These are phyloP conservation scores for Sternarchorhynchus goeldii DNA, from an alignment of 2,797 vertebrate genomes.

Conservation along the genomic window DNA sequence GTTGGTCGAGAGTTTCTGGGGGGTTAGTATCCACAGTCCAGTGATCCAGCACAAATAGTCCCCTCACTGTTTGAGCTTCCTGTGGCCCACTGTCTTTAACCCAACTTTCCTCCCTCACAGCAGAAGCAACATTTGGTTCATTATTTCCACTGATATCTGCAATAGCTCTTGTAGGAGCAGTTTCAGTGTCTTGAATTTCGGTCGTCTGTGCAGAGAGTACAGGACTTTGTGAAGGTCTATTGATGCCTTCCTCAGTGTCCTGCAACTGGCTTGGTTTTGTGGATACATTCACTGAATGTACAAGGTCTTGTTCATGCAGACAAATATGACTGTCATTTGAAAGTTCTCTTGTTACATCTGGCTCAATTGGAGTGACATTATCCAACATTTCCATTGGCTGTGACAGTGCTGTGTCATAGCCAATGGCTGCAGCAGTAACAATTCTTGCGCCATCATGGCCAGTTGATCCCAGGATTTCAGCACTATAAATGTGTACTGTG, in stretches of 20 bases:
- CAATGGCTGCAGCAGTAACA: constrained; percentile 8
- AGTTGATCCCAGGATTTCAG: not conserved
- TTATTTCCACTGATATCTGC: constrained; percentile 29
- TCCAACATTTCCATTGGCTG: constrained; percentile 23
- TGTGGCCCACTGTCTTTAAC: constrained; percentile 37
- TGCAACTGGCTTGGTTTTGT: constrained; percentile 34
- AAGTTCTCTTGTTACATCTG: constrained; percentile 2
- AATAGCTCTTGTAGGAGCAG: constrained; percentile 15
- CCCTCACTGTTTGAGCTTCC: constrained; percentile 10
- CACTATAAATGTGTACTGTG: constrained; percentile 36
- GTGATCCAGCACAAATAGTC: constrained; percentile 11
- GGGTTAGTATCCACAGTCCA: constrained; percentile 30
- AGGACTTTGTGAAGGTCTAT: constrained; percentile 30
- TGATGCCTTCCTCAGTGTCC: constrained; percentile 12
- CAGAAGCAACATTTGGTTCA: constrained; percentile 19
- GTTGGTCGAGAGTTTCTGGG: constrained; percentile 59
- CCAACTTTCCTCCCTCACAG: constrained; percentile 35
- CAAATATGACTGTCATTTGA: constrained; percentile 4
- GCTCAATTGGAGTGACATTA: constrained; percentile 8
- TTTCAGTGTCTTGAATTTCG: constrained; percentile 20
- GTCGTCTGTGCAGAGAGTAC: constrained; percentile 3
- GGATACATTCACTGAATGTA: not conserved
- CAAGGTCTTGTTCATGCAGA: constrained; percentile 13
- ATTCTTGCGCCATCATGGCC: constrained; percentile 14
- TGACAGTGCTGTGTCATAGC: constrained; percentile 20